These are phyloP conservation scores for Labeo catla DNA, from an alignment of 2,113 vertebrate species.

Conservation along the genomic window DNA sequence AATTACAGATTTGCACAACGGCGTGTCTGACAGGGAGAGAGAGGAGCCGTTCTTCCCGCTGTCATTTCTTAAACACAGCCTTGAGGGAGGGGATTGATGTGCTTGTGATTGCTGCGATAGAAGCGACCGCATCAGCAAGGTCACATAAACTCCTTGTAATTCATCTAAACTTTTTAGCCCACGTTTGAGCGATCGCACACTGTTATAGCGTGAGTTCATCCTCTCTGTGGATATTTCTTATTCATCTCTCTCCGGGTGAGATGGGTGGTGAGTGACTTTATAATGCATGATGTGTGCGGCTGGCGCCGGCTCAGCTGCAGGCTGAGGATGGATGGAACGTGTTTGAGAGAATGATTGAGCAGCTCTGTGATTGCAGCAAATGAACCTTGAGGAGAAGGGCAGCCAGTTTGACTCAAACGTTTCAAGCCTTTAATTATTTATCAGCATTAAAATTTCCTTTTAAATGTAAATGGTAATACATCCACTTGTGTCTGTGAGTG, in stretches of 20 bases:
- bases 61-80: constrained; percentile 2
- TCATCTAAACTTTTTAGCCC: constrained; percentile 29
- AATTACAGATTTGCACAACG: constrained; percentile 53
- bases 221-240: constrained; percentile 20
- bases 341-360: constrained; percentile 39
- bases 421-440: constrained; percentile 46
- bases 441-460: constrained; percentile 40
- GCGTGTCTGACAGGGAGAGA: neutral
- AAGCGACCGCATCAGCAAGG: constrained; percentile 36
- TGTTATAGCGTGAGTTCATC: neutral
- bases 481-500: neutral
- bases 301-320: neutral
- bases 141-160: constrained; percentile 34
- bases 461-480: constrained; percentile 35
- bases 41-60: constrained; percentile 29
- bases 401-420: constrained; percentile 15
- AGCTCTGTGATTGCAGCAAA: constrained; percentile 23
- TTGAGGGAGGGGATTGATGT: constrained; percentile 47
- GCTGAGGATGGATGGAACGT: neutral
- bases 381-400: constrained; percentile 38
- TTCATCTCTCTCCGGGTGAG: constrained; percentile 58
- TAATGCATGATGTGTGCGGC: constrained; percentile 40
- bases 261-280: constrained; percentile 58
- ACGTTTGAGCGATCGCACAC: neutral
- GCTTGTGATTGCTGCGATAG: constrained; percentile 8